Conservation (phyloP, 2,113 vertebrate species). For the Heterochromis multidens region DNA sequence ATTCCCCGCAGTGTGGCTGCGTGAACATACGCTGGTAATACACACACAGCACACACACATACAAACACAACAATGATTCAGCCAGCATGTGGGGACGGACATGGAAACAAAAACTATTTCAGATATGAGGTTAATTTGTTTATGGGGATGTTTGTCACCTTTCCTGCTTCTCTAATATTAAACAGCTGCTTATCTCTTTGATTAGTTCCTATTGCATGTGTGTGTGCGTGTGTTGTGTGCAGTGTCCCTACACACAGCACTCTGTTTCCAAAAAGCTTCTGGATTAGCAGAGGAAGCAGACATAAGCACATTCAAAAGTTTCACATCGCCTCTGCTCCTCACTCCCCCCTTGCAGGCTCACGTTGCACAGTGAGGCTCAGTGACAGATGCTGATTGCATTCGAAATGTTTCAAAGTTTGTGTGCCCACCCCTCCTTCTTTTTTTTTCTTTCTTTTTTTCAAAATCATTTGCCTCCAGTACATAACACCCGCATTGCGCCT, state of each 20-base stretch:
- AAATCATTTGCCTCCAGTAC: conserved; percentile 43
- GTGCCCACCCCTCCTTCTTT: not conserved
- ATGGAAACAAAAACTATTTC: not conserved
- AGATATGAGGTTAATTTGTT: not conserved
- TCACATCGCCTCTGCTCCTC: not conserved
- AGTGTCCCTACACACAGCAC: not conserved
- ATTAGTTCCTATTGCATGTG: not conserved
- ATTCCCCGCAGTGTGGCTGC: not conserved
- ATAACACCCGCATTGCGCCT: conserved; percentile 42
- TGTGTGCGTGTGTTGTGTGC: not conserved
- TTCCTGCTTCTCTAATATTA: not conserved
- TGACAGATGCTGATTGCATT: conserved; percentile 20
- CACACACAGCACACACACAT: not conserved
- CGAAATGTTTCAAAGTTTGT: conserved; percentile 27
- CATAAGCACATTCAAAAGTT: conserved; percentile 8
- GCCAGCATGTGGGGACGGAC: not conserved
- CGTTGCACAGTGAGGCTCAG: not conserved
- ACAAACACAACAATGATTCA: not conserved
- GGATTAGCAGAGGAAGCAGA: conserved; percentile 15
- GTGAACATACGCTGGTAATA: not conserved
- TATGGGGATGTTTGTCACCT: not conserved
- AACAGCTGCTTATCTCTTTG: not conserved
- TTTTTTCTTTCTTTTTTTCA: not conserved
- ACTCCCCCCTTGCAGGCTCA: not conserved
- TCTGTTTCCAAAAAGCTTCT: conserved; percentile 8